Base-by-base conservation (phyloP, 1,140 invertebrate species). In the Drosophila sp. region DNA sequence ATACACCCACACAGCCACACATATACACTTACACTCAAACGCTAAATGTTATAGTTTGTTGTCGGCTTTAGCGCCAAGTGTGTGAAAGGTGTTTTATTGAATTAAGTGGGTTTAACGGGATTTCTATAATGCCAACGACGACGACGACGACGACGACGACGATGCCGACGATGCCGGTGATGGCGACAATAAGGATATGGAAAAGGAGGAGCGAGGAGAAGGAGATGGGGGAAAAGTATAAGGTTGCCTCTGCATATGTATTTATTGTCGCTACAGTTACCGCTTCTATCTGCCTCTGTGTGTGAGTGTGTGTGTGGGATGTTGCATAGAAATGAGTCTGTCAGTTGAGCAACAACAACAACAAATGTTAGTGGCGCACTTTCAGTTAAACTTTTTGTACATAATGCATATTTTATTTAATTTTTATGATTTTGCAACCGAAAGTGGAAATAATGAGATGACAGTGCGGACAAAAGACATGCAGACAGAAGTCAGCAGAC, bases 11-110 rank as follows among this genome's bases (percentile, higher is more conserved):
- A 32, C 32, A 38, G 1, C 21, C 57, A 32, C 72, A 40, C 66
- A n/a, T 9, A 2, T 32, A 53, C 43, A 32, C 76, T 41, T 16
- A 53, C 62, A 45, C 61, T 40, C 21, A 7, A 41, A 58, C 73
- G 63, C 62, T 76, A 62, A 76, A 43, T 76, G 69, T 69, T 87
- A 82, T 87, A 86, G 82, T 86, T 86, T 86, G 82, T 86, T 89
- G 83, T 89, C 82, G 82, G 83, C 82, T 89, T 87, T 79, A 70
- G 83, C 76, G 79, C 64, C 87, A 83, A 82, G 83, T 89, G 83
- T 82, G 79, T 80, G 84, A 89, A 89, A 89, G 83, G 83, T 89
- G 83, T 89, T 89, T 89, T 89, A 89, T 89, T 89, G 83, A 89
- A 89, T 89, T 89, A 89, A 89, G 83, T 89, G 83, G 83, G 83